These are phyloP conservation scores for Drosophila sp. DNA, from an alignment of 1,140 invertebrate species.

Conservation along the genomic window DNA sequence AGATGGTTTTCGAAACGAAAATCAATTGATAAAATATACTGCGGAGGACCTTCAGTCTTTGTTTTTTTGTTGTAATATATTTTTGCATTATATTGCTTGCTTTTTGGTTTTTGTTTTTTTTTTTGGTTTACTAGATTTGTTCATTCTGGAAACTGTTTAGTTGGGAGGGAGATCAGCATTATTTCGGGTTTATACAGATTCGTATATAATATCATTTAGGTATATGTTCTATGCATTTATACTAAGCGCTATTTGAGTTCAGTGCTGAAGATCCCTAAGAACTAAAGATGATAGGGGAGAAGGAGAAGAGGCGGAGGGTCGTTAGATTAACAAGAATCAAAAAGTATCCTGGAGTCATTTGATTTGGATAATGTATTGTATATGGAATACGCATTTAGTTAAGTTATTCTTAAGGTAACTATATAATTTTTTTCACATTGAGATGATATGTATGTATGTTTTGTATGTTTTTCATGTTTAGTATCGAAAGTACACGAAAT, in stretches of 20 bases:
- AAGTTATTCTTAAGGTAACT: slow-evolving; percentile 26
- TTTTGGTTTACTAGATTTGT: slow-evolving; percentile 14
- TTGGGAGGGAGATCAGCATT: slow-evolving; percentile 42
- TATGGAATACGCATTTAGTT: slow-evolving; percentile 25
- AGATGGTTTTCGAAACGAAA: slow-evolving; percentile 53
- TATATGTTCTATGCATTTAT: slow-evolving; percentile 2
- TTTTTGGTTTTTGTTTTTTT: slow-evolving; percentile 46
- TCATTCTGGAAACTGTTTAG: slow-evolving; percentile 28
- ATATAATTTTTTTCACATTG: slow-evolving; percentile 47
- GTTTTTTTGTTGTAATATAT: slow-evolving; percentile 40
- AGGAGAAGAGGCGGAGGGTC: not conserved
- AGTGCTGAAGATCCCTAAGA: slow-evolving; percentile 72
- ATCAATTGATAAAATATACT: slow-evolving; percentile 61
- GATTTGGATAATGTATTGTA: slow-evolving; percentile 24
- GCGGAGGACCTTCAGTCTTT: slow-evolving; percentile 80
- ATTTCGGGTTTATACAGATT: not conserved
- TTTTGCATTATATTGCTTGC: slow-evolving; percentile 66
- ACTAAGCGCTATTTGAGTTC: slow-evolving; percentile 47
- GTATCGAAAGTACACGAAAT: slow-evolving; percentile 53
- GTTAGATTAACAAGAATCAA: not conserved
- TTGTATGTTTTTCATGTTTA: slow-evolving; percentile 28
- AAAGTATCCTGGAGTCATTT: slow-evolving; percentile 23
- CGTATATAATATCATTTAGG: slow-evolving; percentile 17
- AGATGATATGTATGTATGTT: slow-evolving; percentile 48
- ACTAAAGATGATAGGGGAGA: slow-evolving; percentile 49